Conservation (phyloP, 2,113 vertebrate genomes). For the Microtus ochrogaster region DNA sequence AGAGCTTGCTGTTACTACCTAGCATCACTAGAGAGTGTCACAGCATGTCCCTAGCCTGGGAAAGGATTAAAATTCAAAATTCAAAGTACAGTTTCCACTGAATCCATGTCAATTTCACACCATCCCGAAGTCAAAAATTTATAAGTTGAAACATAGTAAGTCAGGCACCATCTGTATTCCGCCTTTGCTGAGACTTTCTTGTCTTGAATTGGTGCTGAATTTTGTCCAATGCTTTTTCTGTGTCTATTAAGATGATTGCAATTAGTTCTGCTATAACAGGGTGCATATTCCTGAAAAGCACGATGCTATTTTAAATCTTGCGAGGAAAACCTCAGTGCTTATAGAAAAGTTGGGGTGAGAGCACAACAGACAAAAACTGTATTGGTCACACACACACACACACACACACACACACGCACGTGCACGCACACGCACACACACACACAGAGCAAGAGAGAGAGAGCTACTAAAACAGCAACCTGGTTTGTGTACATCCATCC, state of each 20-base stretch:
- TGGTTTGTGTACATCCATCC: background rate
- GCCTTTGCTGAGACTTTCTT: background rate
- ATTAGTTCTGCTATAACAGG: conserved; percentile 23
- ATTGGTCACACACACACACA: background rate
- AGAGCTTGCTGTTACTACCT: background rate
- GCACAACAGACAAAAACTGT: background rate
- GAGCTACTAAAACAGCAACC: background rate
- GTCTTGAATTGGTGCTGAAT: background rate
- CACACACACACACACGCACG: too few species aligned
- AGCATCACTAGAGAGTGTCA: background rate
- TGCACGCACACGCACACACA: too few species aligned
- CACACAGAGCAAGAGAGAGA: background rate
- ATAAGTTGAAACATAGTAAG: conserved; percentile 14
- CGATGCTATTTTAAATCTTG: background rate
- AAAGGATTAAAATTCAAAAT: conserved; percentile 42
- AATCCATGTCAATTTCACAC: conserved; percentile 21
- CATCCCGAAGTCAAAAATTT: conserved; percentile 16
- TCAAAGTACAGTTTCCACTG: background rate
- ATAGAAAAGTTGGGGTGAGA: background rate
- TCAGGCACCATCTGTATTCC: conserved; percentile 28
- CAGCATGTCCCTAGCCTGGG: conserved; percentile 18
- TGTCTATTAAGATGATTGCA: conserved; percentile 44
- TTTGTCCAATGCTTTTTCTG: background rate
- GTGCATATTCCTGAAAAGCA: background rate
- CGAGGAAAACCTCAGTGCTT: background rate